Base-by-base conservation (phyloP, 2,797 vertebrate genomes). In the Mareca penelope region DNA sequence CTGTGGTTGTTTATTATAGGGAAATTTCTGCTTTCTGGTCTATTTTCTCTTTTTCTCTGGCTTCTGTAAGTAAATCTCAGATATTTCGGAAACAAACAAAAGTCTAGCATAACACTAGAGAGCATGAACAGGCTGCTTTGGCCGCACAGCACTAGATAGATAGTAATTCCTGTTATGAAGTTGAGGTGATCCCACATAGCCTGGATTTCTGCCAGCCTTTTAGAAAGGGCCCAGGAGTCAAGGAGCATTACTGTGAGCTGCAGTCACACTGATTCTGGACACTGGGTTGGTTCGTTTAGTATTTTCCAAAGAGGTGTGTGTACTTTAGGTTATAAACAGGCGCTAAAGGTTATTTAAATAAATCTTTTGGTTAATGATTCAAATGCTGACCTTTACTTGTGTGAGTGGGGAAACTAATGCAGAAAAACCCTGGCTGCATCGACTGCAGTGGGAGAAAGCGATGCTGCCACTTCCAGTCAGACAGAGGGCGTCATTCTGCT, bases 121-220 rank as follows among this genome's bases (percentile, higher is more conserved):
- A n/a, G 23, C 3, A 2, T 8, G 61, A 82, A 24, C 44, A 37
- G 48, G 18, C 22, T 39, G 11, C 19, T 76, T 10, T 39, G 15
- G 19, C 40, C 19, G 37, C 39, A 35, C 46, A 69, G 21, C 15
- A 26, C 12, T 60, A 21, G 21, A n/a, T 11, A 37, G 22, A 5
- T 44, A 52, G 18, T 28, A 42, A n/a, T 40, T 80, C 4, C 7
- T 15, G 8, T 37, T 4, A 31, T 33, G 50, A 80, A 87, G 48
- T 13, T 13, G 8, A 3, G 35, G 22, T 11, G 10, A 15, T 4
- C 2, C 0, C 5, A 14, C 0, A 0, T 18, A 72, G 39, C n/a
- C 60, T 70, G 70, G 15, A 52, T 91, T 48, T 52, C 15, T 40
- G 10, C n/a, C 6, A 44, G 26, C 5, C 4, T 35, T 71, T 77